Evolutionary conservation across 2,888 invertebrate species (phyloP), one percentile per base, ranked within the genome.

Genomic region (Trissoscelio sp.): DNA sequence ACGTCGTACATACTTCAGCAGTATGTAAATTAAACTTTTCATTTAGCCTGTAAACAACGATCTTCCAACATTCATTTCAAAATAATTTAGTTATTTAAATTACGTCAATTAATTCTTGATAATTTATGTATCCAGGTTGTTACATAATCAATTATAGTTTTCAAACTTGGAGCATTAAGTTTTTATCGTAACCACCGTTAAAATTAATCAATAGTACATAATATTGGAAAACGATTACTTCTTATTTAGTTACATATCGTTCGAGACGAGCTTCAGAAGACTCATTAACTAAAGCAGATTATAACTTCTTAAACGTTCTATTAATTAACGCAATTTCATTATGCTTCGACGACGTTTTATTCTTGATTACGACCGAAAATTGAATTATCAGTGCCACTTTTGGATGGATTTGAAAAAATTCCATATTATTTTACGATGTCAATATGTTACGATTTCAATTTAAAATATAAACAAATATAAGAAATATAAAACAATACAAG

Each of bases 161-260:
- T 51, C 48, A 51, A 51, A 51, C 48, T 51, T 51, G 4, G 48
- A 12, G n/a, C 22, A n/a, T 51, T 51, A 51, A 12, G 6, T 51
- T 51, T 24, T 51, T 42, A 12, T 51, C 24, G 11, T 12, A 12
- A 12, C 6, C 24, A 5, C 4, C 12, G 48, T n/a, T 51, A 46
- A 46, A 51, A 51, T 51, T 24, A 51, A 51, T 51, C 48, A 51
- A 24, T 51, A 24, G 6, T 5, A 12, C 22, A 24, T 51, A 20
- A 20, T 46, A 51, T 51, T 24, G 48, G 48, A 42, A 24, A 51
- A 24, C 48, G 24, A 51, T 51, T 51, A 51, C 20, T 51, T 51
- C 24, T 51, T 42, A 42, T 42, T 14, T 14, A 12, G 14, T 42
- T 37, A 11, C 37, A 37, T 42, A 42, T 42, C 39, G 14, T 14